Evolutionary conservation across 2,888 invertebrate genomes (phyloP).

Genomic region (Anorthoa munda): DNA sequence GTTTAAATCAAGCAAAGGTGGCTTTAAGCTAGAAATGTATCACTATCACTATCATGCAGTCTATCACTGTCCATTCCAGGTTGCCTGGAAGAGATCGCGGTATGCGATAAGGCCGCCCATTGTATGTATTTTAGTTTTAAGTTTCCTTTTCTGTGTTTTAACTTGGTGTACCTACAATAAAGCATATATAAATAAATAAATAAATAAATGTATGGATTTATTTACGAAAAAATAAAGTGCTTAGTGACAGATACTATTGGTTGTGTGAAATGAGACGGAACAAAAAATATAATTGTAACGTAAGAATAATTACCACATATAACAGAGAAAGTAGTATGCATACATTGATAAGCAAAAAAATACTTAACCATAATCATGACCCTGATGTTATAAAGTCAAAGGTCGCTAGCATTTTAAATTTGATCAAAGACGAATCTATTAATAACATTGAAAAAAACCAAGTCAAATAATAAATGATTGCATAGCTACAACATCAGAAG

Average conservation of each 20-base stretch:
- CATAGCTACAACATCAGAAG: constrained; percentile 1
- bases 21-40: constrained; percentile 4
- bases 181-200: too few relatives aligned
- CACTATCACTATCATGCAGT: too few relatives aligned
- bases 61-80: too few relatives aligned
- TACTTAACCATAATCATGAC: constrained; percentile 1
- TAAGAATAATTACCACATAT: neutral
- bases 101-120: too few relatives aligned
- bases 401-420: neutral
- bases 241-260: neutral
- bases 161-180: too few relatives aligned
- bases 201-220: neutral
- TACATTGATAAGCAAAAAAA: neutral
- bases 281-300: neutral
- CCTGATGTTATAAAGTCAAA: neutral
- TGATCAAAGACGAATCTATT: neutral
- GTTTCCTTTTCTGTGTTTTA: too few relatives aligned
- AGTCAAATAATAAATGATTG: neutral
- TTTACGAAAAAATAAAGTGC: neutral
- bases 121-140: too few relatives aligned
- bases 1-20: neutral
- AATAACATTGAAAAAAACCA: constrained; percentile 5
- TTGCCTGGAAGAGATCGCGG: too few relatives aligned
- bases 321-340: neutral
- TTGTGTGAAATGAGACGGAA: neutral